Percentiles rank a stretch among this genome's conserved stretches.
Evolutionary conservation across 2,888 invertebrate genomes (phyloP).

Genomic region (Pegoplata infirma): DNA sequence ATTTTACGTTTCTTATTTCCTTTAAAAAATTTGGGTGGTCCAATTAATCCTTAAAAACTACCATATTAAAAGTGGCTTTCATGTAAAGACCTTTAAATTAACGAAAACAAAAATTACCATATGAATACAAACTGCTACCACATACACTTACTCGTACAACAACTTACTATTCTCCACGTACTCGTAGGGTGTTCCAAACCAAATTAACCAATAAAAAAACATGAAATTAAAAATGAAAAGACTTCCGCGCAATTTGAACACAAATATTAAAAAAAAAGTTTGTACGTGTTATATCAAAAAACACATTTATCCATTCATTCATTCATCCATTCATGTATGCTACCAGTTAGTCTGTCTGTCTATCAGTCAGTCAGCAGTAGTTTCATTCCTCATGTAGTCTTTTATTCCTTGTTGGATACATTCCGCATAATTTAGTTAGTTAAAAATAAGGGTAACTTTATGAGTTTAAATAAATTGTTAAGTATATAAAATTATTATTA

Average conservation of each 20-base stretch:
- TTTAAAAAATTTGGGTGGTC: slow-evolving; percentile 19
- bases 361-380: neutral
- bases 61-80: neutral
- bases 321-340: neutral
- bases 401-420: neutral
- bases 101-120: neutral
- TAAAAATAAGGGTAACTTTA: slow-evolving; percentile 6
- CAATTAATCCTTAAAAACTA: slow-evolving; percentile 23
- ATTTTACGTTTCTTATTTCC: neutral
- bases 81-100: neutral
- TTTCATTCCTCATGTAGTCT: neutral
- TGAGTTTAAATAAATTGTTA: neutral
- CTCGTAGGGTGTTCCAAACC: no score
- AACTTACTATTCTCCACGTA: neutral
- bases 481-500: neutral
- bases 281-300: slow-evolving; percentile 43
- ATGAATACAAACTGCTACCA: neutral
- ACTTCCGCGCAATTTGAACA: slow-evolving; percentile 50
- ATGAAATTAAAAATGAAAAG: slow-evolving; percentile 41
- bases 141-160: neutral
- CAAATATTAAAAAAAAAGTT: slow-evolving; percentile 20
- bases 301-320: neutral
- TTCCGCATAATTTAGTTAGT: neutral
- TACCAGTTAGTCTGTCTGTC: neutral
- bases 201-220: slow-evolving; percentile 55